Evolutionary conservation across 2,797 vertebrate genomes (phyloP).

Genomic region (Psittacula echo): DNA sequence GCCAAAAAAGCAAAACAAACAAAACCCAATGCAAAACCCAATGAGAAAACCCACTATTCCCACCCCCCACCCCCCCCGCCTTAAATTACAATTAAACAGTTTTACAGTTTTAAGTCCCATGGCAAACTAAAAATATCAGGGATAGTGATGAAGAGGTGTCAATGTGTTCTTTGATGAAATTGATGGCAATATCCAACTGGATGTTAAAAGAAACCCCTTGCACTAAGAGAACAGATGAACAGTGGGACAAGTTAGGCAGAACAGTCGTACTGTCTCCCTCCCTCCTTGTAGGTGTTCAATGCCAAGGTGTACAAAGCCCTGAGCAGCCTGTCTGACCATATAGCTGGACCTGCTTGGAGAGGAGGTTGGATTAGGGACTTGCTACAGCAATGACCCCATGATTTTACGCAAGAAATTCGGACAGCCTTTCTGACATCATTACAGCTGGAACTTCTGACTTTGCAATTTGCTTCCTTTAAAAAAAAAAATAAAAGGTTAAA

Average conservation of each 20-base stretch:
- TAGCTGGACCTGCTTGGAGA: not conserved
- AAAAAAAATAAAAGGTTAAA: not conserved
- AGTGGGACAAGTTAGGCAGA: not conserved
- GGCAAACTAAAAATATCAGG: not conserved
- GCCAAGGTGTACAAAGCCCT: not conserved
- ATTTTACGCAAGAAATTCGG: not conserved
- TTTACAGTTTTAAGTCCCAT: not conserved
- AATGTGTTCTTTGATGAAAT: not conserved
- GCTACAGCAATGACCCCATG: not conserved
- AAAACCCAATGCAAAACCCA: not conserved
- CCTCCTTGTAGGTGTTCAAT: not conserved
- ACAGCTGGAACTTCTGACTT: not conserved
- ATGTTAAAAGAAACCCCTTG: not conserved
- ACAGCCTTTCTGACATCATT: not conserved
- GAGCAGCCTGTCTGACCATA: not conserved
- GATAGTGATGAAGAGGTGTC: not conserved
- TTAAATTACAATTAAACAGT: not conserved
- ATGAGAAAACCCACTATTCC: not conserved
- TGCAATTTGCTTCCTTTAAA: not conserved
- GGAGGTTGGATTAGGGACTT: not conserved
- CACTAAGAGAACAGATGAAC: not conserved
- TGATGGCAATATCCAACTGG: not conserved
- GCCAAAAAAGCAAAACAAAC: not conserved
- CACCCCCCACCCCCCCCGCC: not conserved
- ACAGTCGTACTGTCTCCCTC: rapidly evolving